These are phyloP conservation scores for Heliconius aoede DNA, from an alignment of 2,888 invertebrate species.

Conservation along the genomic window DNA sequence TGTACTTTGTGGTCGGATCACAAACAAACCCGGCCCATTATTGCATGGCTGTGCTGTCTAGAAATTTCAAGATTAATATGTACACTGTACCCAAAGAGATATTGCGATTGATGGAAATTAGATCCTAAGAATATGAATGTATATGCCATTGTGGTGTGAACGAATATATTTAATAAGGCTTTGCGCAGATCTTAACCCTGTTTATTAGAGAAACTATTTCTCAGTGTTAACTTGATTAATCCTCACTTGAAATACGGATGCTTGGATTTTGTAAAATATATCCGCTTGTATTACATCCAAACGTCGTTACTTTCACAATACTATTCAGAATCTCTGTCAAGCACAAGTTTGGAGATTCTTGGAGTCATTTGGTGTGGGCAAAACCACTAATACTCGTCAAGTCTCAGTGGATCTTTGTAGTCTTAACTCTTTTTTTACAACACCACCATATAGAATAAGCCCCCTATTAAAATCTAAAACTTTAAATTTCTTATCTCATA, in stretches of 20 bases:
- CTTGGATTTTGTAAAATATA: background rate
- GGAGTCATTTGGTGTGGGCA: no score
- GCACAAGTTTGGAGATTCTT: no score
- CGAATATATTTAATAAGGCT: background rate
- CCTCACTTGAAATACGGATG: slow-evolving; percentile 13
- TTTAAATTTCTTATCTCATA: no score
- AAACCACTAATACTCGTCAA: no score
- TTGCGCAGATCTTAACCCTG: slow-evolving; percentile 4
- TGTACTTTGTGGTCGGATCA: slow-evolving; percentile 66
- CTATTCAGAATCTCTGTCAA: no score
- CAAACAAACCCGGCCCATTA: slow-evolving; percentile 66
- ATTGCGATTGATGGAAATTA: slow-evolving; percentile 21
- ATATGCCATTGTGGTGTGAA: slow-evolving; percentile 22
- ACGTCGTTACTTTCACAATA: no score
- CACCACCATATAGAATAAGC: no score
- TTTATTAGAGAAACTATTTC: slow-evolving; percentile 33
- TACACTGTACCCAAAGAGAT: slow-evolving; percentile 21
- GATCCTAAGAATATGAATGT: slow-evolving; percentile 12
- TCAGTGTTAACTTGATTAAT: slow-evolving; percentile 33
- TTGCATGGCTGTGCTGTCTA: slow-evolving; percentile 62
- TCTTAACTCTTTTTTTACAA: no score
- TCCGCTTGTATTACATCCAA: background rate
- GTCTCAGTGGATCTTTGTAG: no score
- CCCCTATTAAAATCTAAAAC: no score
- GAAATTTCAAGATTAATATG: slow-evolving; percentile 66